A percentile compares a stretch with the other conserved stretches of the same genome.
Evolutionary conservation across 2,797 vertebrate species (phyloP).

Genomic region (Chelonia mydas): DNA sequence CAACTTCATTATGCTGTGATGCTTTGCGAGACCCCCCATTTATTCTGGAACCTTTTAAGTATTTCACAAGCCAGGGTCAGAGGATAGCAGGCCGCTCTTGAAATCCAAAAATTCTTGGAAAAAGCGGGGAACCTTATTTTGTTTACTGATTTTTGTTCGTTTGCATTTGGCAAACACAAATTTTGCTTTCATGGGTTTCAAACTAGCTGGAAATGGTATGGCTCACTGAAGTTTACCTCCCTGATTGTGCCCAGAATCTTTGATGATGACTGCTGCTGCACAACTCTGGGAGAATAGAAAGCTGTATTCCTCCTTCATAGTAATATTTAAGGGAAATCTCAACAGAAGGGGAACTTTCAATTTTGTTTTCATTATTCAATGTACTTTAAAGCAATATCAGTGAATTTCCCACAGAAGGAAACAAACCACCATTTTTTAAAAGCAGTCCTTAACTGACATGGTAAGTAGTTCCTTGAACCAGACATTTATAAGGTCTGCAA

Average conservation of each 20-base stretch:
- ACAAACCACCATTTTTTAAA: not conserved
- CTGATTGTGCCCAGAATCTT: not conserved
- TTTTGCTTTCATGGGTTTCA: not conserved
- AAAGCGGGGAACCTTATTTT: not conserved
- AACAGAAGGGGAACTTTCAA: not conserved
- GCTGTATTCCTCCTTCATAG: not conserved
- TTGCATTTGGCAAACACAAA: conserved; percentile 18
- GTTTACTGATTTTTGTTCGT: not conserved
- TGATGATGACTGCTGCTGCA: not conserved
- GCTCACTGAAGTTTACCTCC: not conserved
- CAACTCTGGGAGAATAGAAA: not conserved
- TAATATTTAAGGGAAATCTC: not conserved
- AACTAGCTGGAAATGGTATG: not conserved
- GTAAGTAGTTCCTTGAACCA: not conserved
- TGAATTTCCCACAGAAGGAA: not conserved
- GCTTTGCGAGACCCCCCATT: not conserved
- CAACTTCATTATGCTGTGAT: not conserved
- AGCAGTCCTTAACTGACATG: not conserved
- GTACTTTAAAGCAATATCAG: not conserved
- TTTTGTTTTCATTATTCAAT: not conserved
- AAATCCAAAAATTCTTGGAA: not conserved
- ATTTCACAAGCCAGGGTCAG: not conserved
- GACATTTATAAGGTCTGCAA: not conserved
- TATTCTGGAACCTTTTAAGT: not conserved
- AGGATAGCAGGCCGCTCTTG: not conserved